phyloP scores from a whole-genome alignment of 2,888 invertebrate species.

The Formica aserva region DNA sequence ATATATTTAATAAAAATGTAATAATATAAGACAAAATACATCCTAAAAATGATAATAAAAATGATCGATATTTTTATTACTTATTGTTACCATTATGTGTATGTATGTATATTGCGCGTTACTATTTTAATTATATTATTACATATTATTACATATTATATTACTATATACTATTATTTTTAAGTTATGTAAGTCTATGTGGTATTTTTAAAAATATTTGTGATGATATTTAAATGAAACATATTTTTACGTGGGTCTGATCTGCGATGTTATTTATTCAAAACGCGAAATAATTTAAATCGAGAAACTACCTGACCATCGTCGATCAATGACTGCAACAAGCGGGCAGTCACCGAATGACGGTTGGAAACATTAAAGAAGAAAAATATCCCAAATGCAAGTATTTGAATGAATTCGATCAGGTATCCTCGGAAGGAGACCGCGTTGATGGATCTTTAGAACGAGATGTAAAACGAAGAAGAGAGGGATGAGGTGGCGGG shows the following conservation, averaged over 20 bases:
- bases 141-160: neutral
- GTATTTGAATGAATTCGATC: slow-evolving; percentile 79
- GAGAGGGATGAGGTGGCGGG: neutral
- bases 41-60: neutral
- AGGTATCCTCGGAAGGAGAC: slow-evolving; percentile 72
- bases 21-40: neutral
- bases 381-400: slow-evolving; percentile 65
- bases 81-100: neutral
- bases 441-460: neutral
- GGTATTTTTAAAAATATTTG: neutral
- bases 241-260: neutral
- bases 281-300: slow-evolving; percentile 10
- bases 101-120: neutral
- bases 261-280: neutral
- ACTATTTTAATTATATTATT: neutral
- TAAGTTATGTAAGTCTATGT: neutral
- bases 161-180: neutral
- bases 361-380: slow-evolving; percentile 67
- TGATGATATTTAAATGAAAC: neutral
- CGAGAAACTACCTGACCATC: neutral
- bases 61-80: neutral
- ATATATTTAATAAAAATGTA: neutral
- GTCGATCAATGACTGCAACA: neutral
- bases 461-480: neutral
- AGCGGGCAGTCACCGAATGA: slow-evolving; percentile 57